These are phyloP conservation scores for Aplodontia rufa DNA, from an alignment of 2,113 vertebrate genomes.

Conservation along the genomic window DNA sequence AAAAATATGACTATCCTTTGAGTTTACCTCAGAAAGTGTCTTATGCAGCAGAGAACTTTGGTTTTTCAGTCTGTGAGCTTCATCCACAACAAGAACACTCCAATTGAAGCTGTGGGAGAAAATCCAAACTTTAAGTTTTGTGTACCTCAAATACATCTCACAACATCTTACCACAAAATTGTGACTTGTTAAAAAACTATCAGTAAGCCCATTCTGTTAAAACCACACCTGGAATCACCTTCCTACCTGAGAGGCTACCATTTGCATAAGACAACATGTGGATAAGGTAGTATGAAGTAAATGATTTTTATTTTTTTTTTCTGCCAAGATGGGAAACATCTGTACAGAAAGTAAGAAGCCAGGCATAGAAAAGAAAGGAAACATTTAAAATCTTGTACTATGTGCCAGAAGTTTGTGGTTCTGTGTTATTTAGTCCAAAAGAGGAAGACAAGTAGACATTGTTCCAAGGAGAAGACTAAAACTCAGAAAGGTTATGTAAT, in stretches of 20 bases:
- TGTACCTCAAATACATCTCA: not conserved
- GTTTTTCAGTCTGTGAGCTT: constrained; percentile 96
- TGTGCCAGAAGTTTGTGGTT: not conserved
- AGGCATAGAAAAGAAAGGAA: constrained; percentile 18
- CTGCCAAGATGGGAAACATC: not conserved
- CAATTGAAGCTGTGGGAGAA: constrained; percentile 82
- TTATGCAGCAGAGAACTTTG: constrained; percentile 90
- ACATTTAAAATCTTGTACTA: not conserved
- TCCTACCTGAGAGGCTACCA: not conserved
- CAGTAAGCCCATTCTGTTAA: not conserved
- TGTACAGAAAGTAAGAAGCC: not conserved
- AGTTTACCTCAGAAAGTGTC: constrained; percentile 89
- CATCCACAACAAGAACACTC: constrained; percentile 91
- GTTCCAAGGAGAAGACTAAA: not conserved
- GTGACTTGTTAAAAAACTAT: not conserved
- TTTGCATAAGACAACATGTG: not conserved
- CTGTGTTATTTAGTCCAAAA: not conserved
- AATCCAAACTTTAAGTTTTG: constrained; percentile 41
- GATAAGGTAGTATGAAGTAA: not conserved
- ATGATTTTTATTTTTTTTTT: not conserved
- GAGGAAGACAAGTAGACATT: not conserved
- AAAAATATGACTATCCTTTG: not conserved
- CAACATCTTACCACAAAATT: not conserved
- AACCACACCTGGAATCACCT: not conserved
- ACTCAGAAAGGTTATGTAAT: not conserved